Conservation (phyloP, 2,113 vertebrate genomes). For the Poeciliopsis occidentalis region DNA sequence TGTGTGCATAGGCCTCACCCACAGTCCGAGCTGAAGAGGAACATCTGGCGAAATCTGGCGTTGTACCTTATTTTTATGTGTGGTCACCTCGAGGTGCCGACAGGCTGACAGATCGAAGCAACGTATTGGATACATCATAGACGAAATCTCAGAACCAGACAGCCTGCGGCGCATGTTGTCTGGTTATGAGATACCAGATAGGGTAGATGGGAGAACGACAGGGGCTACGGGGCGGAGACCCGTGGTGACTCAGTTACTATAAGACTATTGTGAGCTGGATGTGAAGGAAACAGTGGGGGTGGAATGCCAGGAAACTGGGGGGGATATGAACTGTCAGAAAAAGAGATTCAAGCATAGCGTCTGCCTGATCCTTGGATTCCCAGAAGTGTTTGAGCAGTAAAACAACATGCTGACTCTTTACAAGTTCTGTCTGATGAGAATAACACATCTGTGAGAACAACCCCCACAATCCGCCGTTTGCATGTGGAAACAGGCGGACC, state of each 20-base stretch:
- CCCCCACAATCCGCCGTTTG: constrained; percentile 51
- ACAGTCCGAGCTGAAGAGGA: constrained; percentile 31
- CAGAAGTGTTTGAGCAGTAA: constrained; percentile 69
- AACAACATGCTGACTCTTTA: constrained; percentile 77
- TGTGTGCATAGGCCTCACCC: constrained; percentile 36
- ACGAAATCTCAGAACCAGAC: constrained; percentile 35
- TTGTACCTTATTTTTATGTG: constrained; percentile 51
- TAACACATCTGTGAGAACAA: constrained; percentile 73
- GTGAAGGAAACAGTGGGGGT: constrained; percentile 42
- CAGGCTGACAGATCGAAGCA: constrained; percentile 38
- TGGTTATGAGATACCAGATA: constrained; percentile 1
- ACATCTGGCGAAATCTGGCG: constrained; percentile 63
- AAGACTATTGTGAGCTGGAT: constrained; percentile 38
- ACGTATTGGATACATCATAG: constrained; percentile 47
- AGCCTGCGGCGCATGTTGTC: constrained; percentile 11
- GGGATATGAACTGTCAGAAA: constrained; percentile 61
- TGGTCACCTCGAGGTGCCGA: constrained; percentile 56
- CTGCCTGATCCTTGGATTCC: constrained; percentile 68
- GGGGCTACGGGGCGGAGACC: constrained; percentile 28
- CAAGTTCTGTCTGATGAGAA: constrained; percentile 75
- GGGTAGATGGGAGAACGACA: constrained; percentile 45
- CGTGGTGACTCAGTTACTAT: constrained; percentile 52
- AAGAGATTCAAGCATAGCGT: constrained; percentile 67
- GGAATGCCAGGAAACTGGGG: constrained; percentile 55
- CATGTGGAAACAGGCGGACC: constrained; percentile 41